These are phyloP conservation scores for Pteromalus puparum DNA, from an alignment of 1,140 invertebrate species.

Conservation along the genomic window DNA sequence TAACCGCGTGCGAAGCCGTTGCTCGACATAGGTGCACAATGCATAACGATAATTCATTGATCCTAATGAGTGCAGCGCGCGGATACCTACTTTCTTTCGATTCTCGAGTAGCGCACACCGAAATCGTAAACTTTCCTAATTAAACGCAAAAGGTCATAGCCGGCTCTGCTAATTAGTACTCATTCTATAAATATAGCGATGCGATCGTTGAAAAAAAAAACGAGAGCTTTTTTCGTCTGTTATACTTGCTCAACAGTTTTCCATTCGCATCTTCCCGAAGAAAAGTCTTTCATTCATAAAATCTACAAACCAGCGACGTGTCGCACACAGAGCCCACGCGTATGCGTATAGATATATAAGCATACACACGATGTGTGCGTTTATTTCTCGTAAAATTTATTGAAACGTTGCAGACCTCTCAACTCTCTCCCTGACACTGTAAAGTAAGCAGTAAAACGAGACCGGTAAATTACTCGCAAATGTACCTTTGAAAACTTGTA, in stretches of 20 bases:
- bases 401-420: constrained; percentile 5
- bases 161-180: not conserved
- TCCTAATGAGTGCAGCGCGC: constrained; percentile 16
- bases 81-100: constrained; percentile 12
- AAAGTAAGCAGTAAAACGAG: constrained; percentile 20
- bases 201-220: too few relatives aligned
- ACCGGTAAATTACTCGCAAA: constrained; percentile 41
- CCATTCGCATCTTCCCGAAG: not conserved
- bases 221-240: too few relatives aligned
- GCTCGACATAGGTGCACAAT: constrained; percentile 2
- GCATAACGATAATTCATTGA: constrained; percentile 14
- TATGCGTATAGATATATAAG: too few relatives aligned
- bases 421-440: not conserved
- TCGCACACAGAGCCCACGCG: not conserved
- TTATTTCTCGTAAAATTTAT: constrained; percentile 49
- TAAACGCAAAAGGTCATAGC: not conserved
- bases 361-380: not conserved
- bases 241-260: too few relatives aligned
- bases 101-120: not conserved
- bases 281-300: constrained; percentile 19
- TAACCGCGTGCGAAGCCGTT: not conserved
- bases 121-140: constrained; percentile 13
- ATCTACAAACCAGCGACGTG: not conserved
- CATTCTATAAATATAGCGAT: not conserved
- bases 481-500: constrained; percentile 43